phyloP scores from a whole-genome alignment of 2,888 invertebrate genomes.

The Parochlus steinenii region DNA sequence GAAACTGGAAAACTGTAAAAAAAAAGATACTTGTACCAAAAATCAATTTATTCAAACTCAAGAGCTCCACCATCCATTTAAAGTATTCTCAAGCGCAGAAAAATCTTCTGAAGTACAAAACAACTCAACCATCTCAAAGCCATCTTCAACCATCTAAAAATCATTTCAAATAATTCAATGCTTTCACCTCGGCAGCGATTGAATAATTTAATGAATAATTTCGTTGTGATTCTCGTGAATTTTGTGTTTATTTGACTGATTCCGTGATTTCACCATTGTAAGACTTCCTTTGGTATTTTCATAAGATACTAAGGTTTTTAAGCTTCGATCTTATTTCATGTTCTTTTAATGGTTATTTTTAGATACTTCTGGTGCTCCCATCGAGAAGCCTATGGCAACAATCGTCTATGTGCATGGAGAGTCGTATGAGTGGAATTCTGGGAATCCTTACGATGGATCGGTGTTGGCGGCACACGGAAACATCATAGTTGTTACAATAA shows the following conservation, averaged over 20 bases:
- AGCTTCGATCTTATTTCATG: constrained; percentile 8
- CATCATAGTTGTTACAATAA: constrained; percentile 78
- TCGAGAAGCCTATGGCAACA: constrained; percentile 45
- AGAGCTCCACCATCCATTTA: too few species aligned
- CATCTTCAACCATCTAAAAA: too few species aligned
- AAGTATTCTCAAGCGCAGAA: too few species aligned
- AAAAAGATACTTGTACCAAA: too few species aligned
- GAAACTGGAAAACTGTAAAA: too few species aligned
- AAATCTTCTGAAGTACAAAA: too few species aligned
- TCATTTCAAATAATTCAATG: too few species aligned
- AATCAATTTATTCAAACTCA: too few species aligned
- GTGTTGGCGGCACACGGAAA: constrained; percentile 83
- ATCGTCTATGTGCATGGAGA: constrained; percentile 87
- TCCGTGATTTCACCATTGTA: constrained; percentile 4
- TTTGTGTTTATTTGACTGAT: background rate
- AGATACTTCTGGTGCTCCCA: constrained; percentile 28
- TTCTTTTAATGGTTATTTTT: constrained; percentile 22
- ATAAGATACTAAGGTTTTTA: background rate
- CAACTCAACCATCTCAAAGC: too few species aligned
- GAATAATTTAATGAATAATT: too few species aligned
- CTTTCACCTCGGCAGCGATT: too few species aligned
- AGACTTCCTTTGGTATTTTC: constrained; percentile 12
- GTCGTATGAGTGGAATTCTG: constrained; percentile 93
- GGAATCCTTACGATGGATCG: constrained; percentile 93
- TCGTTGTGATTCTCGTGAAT: background rate